Evolutionary conservation across 2,113 vertebrate genomes (phyloP), one percentile per base, ranked within the genome.

Genomic region (Nothoprocta perdicaria): DNA sequence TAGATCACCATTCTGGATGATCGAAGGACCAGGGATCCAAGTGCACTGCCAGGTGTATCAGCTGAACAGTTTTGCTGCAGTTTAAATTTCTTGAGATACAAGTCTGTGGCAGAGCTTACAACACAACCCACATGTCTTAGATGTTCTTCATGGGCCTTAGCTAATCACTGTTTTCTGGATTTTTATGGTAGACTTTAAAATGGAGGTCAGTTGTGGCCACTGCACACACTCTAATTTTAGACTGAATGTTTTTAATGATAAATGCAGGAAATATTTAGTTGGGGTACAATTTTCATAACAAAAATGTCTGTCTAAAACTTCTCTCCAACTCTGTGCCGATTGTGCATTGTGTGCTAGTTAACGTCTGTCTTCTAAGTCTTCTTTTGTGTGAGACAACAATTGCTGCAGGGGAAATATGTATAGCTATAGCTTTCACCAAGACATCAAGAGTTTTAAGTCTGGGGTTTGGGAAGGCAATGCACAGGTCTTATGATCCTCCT

Each of bases 391-490:
- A 84, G 77, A 76, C 22, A 76, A 69, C 69, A 84, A 68, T 63
- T 61, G 81, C 88, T 92, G 38, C 45, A 80, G 93, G 69, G 80
- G 63, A 89, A 40, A 19, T 61, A 31, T 45, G 33, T 81, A 41
- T 48, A 92, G 86, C 84, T 79, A 65, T 80, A 81, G 69, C 83
- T 95, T 95, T 93, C 74, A 84, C 66, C 58, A 76, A 68, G 58
- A 15, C 78, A 66, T 53, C 1, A 2, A 73, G 61, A 88, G 43
- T 77, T 95, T 74, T 75, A 78, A 75, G 88, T 31, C 78, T 89
- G 80, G 66, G 62, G 86, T 75, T 21, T 10, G 22, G 53, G 40
- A 7, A 43, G 45, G 53, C 62, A 84, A 76, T 22, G 58, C 3
- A 1, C 38, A 72, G 43, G 62, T 81, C 86, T 93, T 93, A 65